These are phyloP conservation scores for Deroptyus accipitrinus DNA, from an alignment of 2,113 vertebrate genomes.

Conservation along the genomic window DNA sequence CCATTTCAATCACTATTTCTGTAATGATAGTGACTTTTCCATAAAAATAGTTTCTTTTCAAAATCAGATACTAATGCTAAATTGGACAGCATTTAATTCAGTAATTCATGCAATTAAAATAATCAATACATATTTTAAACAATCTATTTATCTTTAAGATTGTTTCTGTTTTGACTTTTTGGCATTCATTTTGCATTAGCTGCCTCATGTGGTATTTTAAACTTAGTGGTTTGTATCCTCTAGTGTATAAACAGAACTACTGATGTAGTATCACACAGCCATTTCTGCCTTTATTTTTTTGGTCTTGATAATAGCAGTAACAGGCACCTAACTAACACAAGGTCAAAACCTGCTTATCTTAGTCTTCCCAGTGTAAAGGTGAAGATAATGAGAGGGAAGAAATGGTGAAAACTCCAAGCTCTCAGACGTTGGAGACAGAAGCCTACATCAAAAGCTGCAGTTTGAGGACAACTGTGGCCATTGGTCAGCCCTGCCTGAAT, in stretches of 20 bases:
- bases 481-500: not conserved
- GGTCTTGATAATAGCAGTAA: not conserved
- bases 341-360: not conserved
- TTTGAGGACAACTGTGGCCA: not conserved
- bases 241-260: not conserved
- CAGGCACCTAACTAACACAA: not conserved
- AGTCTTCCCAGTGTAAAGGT: not conserved
- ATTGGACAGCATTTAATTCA: not conserved
- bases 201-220: not conserved
- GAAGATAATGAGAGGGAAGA: not conserved
- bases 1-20: not conserved
- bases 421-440: not conserved
- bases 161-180: not conserved
- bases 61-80: not conserved
- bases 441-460: not conserved
- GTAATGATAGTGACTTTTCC: not conserved
- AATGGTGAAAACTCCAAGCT: not conserved
- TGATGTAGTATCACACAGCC: not conserved
- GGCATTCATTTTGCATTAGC: not conserved
- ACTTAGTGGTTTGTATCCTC: not conserved
- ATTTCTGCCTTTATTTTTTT: not conserved
- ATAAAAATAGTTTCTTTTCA: not conserved
- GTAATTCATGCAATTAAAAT: not conserved
- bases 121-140: not conserved
- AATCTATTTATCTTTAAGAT: not conserved